These are phyloP conservation scores for Calliphora vicina DNA, from an alignment of 1,140 invertebrate species.

Conservation along the genomic window DNA sequence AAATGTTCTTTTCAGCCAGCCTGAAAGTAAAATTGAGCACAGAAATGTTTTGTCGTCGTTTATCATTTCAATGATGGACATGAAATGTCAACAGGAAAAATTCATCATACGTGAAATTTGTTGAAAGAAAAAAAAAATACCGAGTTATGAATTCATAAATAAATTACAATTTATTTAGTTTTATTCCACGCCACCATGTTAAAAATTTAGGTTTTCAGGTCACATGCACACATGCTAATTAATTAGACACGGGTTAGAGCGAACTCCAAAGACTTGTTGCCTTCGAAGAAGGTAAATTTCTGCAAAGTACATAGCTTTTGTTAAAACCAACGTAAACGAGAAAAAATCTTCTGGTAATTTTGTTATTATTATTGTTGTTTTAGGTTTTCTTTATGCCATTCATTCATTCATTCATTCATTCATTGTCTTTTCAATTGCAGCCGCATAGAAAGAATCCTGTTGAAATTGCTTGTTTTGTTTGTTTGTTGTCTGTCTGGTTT, in stretches of 20 bases:
- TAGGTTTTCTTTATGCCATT: background rate
- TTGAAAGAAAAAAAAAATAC: background rate
- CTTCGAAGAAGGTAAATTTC: background rate
- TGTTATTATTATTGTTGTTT: background rate
- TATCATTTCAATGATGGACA: constrained; percentile 23
- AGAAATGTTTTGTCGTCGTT: background rate
- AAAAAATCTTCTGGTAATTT: too few species aligned
- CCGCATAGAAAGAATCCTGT: background rate
- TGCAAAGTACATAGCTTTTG: too few species aligned
- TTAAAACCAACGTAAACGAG: too few species aligned
- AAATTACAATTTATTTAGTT: constrained; percentile 2
- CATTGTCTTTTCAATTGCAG: background rate
- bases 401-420: too few species aligned
- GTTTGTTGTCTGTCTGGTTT: background rate
- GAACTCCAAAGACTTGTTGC: background rate
- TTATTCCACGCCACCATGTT: background rate
- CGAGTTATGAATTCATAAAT: constrained; percentile 17
- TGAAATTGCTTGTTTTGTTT: constrained; percentile 7
- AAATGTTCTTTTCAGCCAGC: background rate
- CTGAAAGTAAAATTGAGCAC: background rate
- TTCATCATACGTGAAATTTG: background rate
- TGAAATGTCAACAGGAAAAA: constrained; percentile 2
- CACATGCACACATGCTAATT: background rate
- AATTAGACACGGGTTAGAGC: background rate
- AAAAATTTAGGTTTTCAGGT: constrained; percentile 30